phyloP scores from a whole-genome alignment of 2,797 vertebrate genomes.

The Choloepus didactylus region DNA sequence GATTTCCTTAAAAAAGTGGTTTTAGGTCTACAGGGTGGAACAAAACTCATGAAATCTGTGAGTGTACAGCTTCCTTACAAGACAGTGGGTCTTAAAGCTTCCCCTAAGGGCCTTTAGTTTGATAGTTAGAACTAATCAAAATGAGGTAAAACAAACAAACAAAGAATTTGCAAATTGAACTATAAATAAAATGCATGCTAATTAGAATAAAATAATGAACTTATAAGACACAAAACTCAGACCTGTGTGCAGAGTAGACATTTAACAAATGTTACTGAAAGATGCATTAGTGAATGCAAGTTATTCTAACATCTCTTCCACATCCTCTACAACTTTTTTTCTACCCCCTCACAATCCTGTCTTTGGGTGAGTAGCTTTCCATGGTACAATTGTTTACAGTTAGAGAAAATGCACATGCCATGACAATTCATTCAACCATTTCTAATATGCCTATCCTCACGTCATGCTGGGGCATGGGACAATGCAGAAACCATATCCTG shows the following conservation, averaged over 20 bases:
- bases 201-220: neutral
- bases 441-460: neutral
- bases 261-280: conserved; percentile 3
- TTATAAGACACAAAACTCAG: neutral
- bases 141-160: neutral
- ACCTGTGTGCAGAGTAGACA: neutral
- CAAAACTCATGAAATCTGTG: neutral
- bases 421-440: neutral
- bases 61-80: neutral
- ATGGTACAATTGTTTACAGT: neutral
- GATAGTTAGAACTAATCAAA: neutral
- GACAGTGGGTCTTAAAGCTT: neutral
- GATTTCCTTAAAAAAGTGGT: neutral
- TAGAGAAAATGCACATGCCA: neutral
- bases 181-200: neutral
- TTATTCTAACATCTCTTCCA: conserved; percentile 9
- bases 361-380: neutral
- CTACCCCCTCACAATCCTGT: neutral
- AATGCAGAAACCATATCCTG: neutral
- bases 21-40: neutral
- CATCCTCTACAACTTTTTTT: neutral
- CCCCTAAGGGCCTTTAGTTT: neutral
- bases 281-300: neutral
- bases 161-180: neutral
- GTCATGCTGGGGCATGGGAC: too few species aligned